Evolutionary conservation across 2,113 vertebrate species (phyloP), one percentile per base, ranked within the genome.

Genomic region (Rhodinocichla rosea): DNA sequence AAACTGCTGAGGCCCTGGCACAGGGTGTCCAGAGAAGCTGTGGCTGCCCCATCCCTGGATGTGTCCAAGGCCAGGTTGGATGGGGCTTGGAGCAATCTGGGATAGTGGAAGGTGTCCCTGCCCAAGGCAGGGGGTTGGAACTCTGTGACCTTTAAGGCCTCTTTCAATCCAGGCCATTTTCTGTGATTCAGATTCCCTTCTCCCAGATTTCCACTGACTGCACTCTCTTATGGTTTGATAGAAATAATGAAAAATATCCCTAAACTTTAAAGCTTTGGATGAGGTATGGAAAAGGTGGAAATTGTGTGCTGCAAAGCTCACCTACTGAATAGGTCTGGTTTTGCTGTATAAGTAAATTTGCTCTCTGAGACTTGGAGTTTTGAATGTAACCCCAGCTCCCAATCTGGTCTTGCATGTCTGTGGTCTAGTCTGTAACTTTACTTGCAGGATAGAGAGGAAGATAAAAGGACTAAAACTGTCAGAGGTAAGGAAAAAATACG

Each of bases 321-420:
- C 59, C 21, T 50, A 55, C 57, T 87, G 83, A 84, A 90, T 69
- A 94, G 80, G 49, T 91, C 27, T 91, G 90, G 27, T 90, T 91
- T 44, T 90, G 79, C 45, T 68, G 70, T 86, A 10, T 49, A 89
- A 92, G 20, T 24, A 42, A 35, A 79, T 85, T 93, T 91, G 53
- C 75, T 60, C 86, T 77, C 90, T 81, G 44, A 75, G 33, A 56
- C 33, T 17, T 68, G 52, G 40, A 83, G n/a, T 65, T 85, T 90
- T 37, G 44, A 94, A 53, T 33, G 23, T 6, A 64, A 74, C 77
- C 82, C 88, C 80, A 94, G 80, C 28, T 82, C 40, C 84, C 85
- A 62, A 5, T 92, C 81, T 80, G 67, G 89, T 93, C 88, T 83
- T 83, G 50, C 68, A 67, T 24, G 16, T 78, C 84, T 95, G 89